phyloP scores from a whole-genome alignment of 2,888 invertebrate genomes.

The Tribolium freemani region DNA sequence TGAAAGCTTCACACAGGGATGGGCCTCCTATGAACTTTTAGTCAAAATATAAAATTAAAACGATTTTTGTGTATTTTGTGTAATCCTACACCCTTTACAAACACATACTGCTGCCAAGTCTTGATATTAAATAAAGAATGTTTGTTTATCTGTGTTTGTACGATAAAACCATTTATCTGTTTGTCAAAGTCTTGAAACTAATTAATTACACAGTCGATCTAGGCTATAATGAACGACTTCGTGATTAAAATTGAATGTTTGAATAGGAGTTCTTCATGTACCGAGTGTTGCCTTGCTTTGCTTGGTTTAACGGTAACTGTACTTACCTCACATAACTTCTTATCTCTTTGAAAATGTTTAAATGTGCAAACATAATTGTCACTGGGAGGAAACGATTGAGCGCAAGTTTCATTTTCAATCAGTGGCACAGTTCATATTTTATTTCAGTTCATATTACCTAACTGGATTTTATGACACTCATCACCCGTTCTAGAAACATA shows the following conservation, averaged over 20 bases:
- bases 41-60: too few species aligned
- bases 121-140: background rate
- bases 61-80: background rate
- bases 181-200: background rate
- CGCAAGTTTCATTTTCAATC: background rate
- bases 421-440: too few species aligned
- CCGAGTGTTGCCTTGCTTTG: background rate
- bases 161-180: background rate
- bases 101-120: background rate
- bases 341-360: too few species aligned
- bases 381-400: constrained; percentile 24
- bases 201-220: background rate
- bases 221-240: background rate
- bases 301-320: background rate
- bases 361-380: too few species aligned
- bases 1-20: background rate
- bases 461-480: too few species aligned
- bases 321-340: background rate
- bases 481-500: too few species aligned
- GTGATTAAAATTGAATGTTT: background rate
- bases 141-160: background rate
- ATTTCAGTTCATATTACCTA: too few species aligned
- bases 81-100: background rate
- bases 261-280: background rate
- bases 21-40: background rate